Conservation (phyloP, 92 coral and sea anemone species). For the Porites cylindrica region DNA sequence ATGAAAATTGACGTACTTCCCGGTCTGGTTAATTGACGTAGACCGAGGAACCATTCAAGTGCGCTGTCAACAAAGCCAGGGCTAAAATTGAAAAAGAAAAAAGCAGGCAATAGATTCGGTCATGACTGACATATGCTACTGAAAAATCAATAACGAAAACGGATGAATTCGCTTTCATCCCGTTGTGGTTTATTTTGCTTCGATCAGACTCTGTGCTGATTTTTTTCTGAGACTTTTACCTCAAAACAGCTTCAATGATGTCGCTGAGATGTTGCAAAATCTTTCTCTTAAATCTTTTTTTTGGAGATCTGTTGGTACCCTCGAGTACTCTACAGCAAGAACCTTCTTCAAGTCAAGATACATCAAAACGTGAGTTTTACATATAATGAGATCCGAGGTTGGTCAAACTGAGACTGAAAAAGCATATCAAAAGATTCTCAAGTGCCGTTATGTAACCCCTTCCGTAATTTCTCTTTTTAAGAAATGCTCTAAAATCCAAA, state of each 20-base stretch:
- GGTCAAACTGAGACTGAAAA: not conserved
- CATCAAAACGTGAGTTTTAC: slow-evolving; percentile 12
- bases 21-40: slow-evolving; percentile 1
- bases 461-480: not conserved
- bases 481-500: not conserved
- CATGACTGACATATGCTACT: not conserved
- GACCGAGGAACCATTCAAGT: slow-evolving; percentile 9
- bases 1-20: slow-evolving; percentile 25
- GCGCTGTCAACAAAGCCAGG: not conserved
- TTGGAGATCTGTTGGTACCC: not conserved
- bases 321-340: not conserved
- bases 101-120: not conserved
- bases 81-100: slow-evolving; percentile 1
- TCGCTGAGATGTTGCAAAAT: not conserved
- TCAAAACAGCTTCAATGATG: slow-evolving; percentile 12
- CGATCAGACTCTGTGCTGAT: not conserved
- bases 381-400: not conserved
- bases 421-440: not conserved
- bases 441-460: not conserved
- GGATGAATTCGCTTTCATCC: slow-evolving; percentile 11
- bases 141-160: slow-evolving; percentile 5
- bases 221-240: not conserved
- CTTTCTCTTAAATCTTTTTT: not conserved
- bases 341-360: too few relatives aligned
- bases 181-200: not conserved